Evolutionary conservation across 2,113 vertebrate species (phyloP), one percentile per base, ranked within the genome.

Genomic region (Candoia aspera): DNA sequence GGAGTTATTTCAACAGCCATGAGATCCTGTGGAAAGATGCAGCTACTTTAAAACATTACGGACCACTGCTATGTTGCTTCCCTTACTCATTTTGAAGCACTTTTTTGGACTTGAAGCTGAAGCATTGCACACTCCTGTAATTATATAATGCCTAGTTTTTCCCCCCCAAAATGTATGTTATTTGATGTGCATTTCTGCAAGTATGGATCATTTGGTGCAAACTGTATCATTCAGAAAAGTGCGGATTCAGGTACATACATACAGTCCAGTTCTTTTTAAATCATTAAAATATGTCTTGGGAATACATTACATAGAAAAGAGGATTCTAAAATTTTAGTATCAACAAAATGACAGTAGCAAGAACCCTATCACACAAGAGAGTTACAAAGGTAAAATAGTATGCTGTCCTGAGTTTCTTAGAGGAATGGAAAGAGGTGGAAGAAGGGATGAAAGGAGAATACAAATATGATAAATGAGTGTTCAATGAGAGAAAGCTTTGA

Each of bases 401-500:
- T 8, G 9, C 8, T 64, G 24, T 4, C 79, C 9, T 64, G 73
- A 92, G 6, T 33, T 92, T 59, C 58, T 64, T 6, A 26, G 87
- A 89, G 9, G n/a, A 89, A 46, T 11, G n/a, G 29, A 46, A 79
- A 13, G 4, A 46, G 57, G 90, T 13, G 46, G 19, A 62, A 24
- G n/a, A 87, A 79, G 17, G 37, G 33, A 79, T 79, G 33, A 79
- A 79, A 59, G 33, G n/a, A 73, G 60, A 64, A 64, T 85, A 46
- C 79, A 85, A 37, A 89, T 92, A 85, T 23, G 58, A 84, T 21
- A 53, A 84, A 57, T 91, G 49, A 68, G 53, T 89, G 73, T 91
- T 42, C 86, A 89, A 91, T 64, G 79, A 92, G 29, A 68, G 90
- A 93, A 84, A 84, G 79, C 83, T 15, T 73, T 68, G 29, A 49